Evolutionary conservation across 2,797 vertebrate species (phyloP).

Genomic region (Sciurus vulgaris): DNA sequence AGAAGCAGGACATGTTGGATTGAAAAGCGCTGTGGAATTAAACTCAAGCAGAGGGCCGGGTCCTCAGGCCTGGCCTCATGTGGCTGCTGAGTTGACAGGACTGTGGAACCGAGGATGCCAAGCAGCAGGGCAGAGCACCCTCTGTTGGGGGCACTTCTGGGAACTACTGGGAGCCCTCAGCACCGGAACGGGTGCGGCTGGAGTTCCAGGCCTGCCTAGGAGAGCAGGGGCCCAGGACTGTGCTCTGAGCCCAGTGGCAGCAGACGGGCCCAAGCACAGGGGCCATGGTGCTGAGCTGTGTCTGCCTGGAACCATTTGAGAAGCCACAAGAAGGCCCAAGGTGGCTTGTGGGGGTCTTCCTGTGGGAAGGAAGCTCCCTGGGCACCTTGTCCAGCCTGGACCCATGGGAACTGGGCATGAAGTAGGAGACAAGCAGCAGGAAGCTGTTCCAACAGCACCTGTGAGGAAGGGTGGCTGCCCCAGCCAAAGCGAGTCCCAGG

Average conservation of each 20-base stretch:
- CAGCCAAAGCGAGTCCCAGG: background rate
- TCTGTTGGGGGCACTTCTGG: background rate
- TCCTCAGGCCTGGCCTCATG: rapidly evolving
- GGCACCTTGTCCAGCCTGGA: background rate
- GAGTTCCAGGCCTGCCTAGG: background rate
- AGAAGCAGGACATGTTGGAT: background rate
- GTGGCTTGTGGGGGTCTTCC: background rate
- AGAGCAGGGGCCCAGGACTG: background rate
- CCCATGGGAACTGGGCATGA: background rate
- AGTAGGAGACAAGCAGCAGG: background rate
- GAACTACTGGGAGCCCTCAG: too few relatives aligned
- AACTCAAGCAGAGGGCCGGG: rapidly evolving
- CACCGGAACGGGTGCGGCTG: background rate
- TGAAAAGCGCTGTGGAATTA: background rate
- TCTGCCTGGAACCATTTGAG: background rate
- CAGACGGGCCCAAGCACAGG: background rate
- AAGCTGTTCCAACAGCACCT: background rate
- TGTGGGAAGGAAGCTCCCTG: background rate
- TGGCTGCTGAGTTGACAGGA: background rate
- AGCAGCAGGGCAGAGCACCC: background rate
- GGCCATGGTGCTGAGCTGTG: background rate
- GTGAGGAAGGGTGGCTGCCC: background rate
- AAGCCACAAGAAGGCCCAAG: background rate
- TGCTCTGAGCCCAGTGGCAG: background rate
- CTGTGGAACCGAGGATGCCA: background rate